These are phyloP conservation scores for Rhopalosiphum padi DNA, from an alignment of 1,140 invertebrate species.

Conservation along the genomic window DNA sequence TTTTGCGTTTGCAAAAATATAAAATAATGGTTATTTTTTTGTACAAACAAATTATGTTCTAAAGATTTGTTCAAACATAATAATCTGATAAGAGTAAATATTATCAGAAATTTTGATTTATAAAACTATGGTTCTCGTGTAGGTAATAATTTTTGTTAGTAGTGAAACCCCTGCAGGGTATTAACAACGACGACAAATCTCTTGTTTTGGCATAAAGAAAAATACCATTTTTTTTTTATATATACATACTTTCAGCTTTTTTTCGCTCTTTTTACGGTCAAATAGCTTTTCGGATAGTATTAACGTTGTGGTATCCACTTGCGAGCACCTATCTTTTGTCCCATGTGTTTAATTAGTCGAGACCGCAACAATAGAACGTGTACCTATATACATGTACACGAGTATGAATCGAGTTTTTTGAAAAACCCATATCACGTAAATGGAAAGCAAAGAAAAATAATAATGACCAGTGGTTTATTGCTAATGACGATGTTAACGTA, in stretches of 20 bases:
- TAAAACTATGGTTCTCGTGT: not conserved
- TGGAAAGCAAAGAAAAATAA: conserved; percentile 33
- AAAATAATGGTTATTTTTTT: not conserved
- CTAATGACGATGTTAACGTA: conserved; percentile 51
- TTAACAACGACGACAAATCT: not conserved
- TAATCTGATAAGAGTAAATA: not conserved
- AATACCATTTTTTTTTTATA: not conserved
- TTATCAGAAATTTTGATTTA: not conserved
- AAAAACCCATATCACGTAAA: not conserved
- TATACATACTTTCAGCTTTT: not conserved
- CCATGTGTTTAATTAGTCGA: conserved; percentile 1
- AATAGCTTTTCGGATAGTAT: not conserved
- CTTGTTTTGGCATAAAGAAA: not conserved
- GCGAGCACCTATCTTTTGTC: conserved; percentile 4
- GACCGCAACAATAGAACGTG: not conserved
- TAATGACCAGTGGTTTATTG: conserved; percentile 20
- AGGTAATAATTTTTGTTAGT: not conserved
- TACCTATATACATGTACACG: not conserved
- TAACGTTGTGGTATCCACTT: not conserved
- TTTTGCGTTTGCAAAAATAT: not conserved
- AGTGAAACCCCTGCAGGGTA: not conserved
- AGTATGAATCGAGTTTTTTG: not conserved
- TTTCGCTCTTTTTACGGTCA: not conserved
- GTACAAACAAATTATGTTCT: not conserved
- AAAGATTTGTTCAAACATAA: not conserved